phyloP scores from a whole-genome alignment of 2,113 vertebrate species.

The Rhadina sibilatrix region DNA sequence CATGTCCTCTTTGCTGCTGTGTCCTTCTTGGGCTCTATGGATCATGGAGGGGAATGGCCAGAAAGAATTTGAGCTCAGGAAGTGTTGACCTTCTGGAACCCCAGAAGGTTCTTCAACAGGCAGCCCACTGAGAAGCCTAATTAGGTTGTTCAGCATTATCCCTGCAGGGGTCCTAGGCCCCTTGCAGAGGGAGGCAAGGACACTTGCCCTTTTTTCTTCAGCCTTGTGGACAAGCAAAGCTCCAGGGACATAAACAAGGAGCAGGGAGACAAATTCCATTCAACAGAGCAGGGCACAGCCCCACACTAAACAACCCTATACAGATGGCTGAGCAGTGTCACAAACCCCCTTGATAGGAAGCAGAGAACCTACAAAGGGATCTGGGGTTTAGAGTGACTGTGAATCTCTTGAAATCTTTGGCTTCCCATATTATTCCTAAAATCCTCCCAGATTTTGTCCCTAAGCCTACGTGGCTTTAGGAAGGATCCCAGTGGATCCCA shows the following conservation, averaged over 20 bases:
- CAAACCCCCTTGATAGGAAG: not conserved
- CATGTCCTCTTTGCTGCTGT: not conserved
- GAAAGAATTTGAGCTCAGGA: not conserved
- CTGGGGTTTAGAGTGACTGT: not conserved
- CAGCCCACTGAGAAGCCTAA: not conserved
- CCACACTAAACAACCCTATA: not conserved
- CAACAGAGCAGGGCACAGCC: not conserved
- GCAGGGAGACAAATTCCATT: not conserved
- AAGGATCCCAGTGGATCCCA: fast-evolving
- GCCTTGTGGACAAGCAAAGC: not conserved
- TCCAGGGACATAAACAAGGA: not conserved
- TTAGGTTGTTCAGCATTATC: not conserved
- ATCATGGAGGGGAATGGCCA: not conserved
- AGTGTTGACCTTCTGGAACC: not conserved
- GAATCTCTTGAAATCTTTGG: not conserved
- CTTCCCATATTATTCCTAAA: not conserved
- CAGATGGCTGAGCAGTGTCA: not conserved
- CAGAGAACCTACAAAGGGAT: not conserved
- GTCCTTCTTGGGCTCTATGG: not conserved
- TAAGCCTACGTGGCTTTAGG: not conserved
- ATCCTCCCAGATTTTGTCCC: not conserved
- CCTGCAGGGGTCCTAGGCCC: not conserved
- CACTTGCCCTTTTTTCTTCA: not conserved
- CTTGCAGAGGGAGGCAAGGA: not conserved
- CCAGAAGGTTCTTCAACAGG: not conserved